Conservation (phyloP, 2,888 invertebrate species). For the Drosophila hamatofila region DNA sequence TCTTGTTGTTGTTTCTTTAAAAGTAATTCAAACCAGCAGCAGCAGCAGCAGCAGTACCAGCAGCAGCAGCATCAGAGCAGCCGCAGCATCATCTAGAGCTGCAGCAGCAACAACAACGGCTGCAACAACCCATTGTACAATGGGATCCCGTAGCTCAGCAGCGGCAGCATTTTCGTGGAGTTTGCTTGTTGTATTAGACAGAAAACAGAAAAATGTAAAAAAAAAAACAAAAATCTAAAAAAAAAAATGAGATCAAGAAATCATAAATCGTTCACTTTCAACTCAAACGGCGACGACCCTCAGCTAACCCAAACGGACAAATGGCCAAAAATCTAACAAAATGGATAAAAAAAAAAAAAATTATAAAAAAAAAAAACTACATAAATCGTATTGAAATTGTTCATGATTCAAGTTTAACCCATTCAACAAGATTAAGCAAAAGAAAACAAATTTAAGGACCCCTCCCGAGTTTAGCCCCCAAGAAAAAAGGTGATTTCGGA, state of each 20-base stretch:
- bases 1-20: constrained; percentile 19
- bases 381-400: constrained; percentile 18
- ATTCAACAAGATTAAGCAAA: constrained; percentile 3
- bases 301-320: constrained; percentile 62
- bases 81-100: constrained; percentile 6
- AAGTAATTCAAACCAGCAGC: constrained; percentile 23
- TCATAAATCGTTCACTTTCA: constrained; percentile 68
- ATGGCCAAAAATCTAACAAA: constrained; percentile 27
- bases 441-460: constrained; percentile 16
- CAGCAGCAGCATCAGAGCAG: constrained; percentile 4
- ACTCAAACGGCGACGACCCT: constrained; percentile 64
- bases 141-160: constrained; percentile 39
- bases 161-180: constrained; percentile 61
- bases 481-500: constrained; percentile 12
- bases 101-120: constrained; percentile 31
- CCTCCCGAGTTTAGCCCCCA: constrained; percentile 22
- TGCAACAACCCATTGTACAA: constrained; percentile 36
- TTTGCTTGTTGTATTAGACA: constrained; percentile 71
- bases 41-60: not conserved
- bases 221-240: constrained; percentile 43
- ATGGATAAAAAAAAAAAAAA: constrained; percentile 16
- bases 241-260: constrained; percentile 25
- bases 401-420: constrained; percentile 30
- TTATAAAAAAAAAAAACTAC: constrained; percentile 27
- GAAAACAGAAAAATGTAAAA: constrained; percentile 23